Evolutionary conservation across 2,888 invertebrate genomes (phyloP).

Genomic region (Lochmaea crataegi): DNA sequence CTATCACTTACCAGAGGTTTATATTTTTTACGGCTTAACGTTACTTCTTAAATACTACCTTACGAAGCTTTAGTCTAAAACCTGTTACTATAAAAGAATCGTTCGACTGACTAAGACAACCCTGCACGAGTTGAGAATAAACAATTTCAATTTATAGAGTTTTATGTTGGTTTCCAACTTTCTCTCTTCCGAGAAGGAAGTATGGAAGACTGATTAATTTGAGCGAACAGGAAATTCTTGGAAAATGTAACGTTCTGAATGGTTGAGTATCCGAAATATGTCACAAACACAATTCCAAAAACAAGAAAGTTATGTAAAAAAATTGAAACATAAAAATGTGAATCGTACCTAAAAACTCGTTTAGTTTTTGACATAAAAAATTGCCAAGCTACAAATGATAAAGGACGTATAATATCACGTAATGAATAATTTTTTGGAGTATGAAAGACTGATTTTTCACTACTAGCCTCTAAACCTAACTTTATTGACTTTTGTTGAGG

Average conservation of each 20-base stretch:
- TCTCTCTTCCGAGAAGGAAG: slow-evolving; percentile 32
- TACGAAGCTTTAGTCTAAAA: too few relatives aligned
- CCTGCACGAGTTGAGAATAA: slow-evolving; percentile 14
- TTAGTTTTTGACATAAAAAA: too few relatives aligned
- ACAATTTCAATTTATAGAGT: slow-evolving; percentile 41
- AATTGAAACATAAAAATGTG: slow-evolving; percentile 10
- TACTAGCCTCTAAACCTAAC: too few relatives aligned
- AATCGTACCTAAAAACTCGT: too few relatives aligned
- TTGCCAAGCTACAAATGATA: too few relatives aligned
- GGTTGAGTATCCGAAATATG: slow-evolving; percentile 19
- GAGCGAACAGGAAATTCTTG: slow-evolving; percentile 29
- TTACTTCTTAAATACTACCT: too few relatives aligned
- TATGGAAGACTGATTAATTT: slow-evolving; percentile 39
- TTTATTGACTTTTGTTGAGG: too few relatives aligned
- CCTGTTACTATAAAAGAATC: neutral
- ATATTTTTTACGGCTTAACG: too few relatives aligned
- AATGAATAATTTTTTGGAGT: too few relatives aligned
- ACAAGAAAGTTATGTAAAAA: slow-evolving; percentile 19
- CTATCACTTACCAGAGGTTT: too few relatives aligned
- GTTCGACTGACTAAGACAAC: neutral
- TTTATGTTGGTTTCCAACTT: slow-evolving; percentile 31
- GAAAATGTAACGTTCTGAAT: slow-evolving; percentile 30
- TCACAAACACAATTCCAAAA: slow-evolving; percentile 22
- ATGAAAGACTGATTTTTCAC: too few relatives aligned
- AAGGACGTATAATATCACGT: too few relatives aligned